Conservation (phyloP, 2,797 vertebrate species). For the Myotis myotis region DNA sequence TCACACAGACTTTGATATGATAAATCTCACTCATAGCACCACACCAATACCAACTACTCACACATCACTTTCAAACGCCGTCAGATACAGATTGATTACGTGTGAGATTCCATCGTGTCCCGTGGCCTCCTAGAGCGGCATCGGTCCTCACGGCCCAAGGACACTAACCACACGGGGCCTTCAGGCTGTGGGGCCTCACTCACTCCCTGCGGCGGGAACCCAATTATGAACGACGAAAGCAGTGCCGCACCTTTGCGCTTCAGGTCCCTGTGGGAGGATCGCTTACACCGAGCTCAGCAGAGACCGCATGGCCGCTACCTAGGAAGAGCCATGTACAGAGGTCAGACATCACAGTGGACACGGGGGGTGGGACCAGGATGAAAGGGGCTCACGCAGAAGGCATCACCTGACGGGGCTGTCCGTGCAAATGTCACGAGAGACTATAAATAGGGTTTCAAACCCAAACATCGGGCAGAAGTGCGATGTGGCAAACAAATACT, state of each 20-base stretch:
- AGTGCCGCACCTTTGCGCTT: neutral
- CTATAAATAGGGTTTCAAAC: constrained; percentile 16
- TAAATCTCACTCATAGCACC: neutral
- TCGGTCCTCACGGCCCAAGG: neutral
- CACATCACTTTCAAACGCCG: neutral
- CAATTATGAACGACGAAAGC: constrained; percentile 49
- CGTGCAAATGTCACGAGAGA: neutral
- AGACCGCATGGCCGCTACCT: neutral
- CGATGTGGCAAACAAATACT: neutral
- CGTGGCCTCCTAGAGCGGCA: neutral
- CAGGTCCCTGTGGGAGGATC: neutral
- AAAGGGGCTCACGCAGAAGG: neutral
- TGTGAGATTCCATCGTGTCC: neutral
- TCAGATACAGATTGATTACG: neutral
- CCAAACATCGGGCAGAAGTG: neutral
- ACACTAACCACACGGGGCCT: neutral
- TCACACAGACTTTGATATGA: neutral
- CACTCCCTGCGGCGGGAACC: constrained; percentile 13
- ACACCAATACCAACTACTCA: neutral
- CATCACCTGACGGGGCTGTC: neutral
- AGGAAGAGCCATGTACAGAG: neutral
- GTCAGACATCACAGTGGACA: accelerated
- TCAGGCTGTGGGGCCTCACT: neutral
- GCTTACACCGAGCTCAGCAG: neutral
- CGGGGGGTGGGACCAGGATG: accelerated